These are phyloP conservation scores for Drosophila hamatofila DNA, from an alignment of 2,888 invertebrate species.

Conservation along the genomic window DNA sequence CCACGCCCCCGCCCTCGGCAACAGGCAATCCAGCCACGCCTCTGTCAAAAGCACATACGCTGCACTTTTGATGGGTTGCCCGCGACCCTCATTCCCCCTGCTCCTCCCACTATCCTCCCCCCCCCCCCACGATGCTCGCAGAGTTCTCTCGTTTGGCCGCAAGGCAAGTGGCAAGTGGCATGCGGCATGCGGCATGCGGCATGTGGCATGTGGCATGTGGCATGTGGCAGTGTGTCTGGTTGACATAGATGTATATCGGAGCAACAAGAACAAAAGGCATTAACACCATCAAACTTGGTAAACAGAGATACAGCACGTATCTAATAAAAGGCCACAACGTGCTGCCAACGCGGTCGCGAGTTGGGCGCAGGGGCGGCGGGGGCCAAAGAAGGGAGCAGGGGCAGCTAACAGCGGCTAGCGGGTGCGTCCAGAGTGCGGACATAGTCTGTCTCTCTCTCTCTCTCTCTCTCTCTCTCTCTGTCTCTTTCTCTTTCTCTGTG, in stretches of 20 bases:
- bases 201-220: slow-evolving; percentile 12
- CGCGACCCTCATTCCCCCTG: slow-evolving; percentile 8
- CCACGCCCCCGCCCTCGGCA: slow-evolving; percentile 1
- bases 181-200: slow-evolving; percentile 11
- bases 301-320: slow-evolving; percentile 85
- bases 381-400: background rate
- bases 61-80: slow-evolving; percentile 60
- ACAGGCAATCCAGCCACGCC: background rate
- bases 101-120: background rate
- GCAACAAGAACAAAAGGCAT: slow-evolving; percentile 64
- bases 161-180: slow-evolving; percentile 21
- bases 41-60: slow-evolving; percentile 45
- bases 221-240: slow-evolving; percentile 48
- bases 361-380: background rate
- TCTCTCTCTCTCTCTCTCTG: background rate
- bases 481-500: background rate
- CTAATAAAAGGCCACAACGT: slow-evolving; percentile 83
- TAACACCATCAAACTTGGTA: slow-evolving; percentile 80
- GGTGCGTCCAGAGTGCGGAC: slow-evolving; percentile 39
- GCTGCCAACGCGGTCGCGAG: slow-evolving; percentile 68
- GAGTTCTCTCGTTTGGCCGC: slow-evolving; percentile 12
- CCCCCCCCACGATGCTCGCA: background rate
- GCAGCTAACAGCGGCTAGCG: background rate
- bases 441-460: slow-evolving; percentile 13
- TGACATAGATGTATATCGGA: slow-evolving; percentile 60